These are phyloP conservation scores for Pipra filicauda DNA, from an alignment of 2,113 vertebrate species.

Conservation along the genomic window DNA sequence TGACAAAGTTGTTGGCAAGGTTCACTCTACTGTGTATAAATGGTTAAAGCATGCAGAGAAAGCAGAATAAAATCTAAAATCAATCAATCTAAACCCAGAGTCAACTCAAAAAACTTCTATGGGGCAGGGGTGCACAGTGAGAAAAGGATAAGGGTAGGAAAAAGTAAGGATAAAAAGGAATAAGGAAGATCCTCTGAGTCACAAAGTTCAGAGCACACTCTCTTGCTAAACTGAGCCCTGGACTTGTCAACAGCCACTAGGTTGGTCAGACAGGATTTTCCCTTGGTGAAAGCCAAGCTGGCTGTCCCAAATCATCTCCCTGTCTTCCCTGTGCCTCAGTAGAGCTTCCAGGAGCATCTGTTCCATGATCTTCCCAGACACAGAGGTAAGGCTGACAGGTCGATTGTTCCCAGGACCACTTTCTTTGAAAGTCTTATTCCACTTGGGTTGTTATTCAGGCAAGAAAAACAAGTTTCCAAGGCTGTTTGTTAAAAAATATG, in stretches of 20 bases:
- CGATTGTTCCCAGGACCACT: background rate
- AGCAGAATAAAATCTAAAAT: background rate
- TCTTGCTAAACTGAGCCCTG: background rate
- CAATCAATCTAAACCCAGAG: background rate
- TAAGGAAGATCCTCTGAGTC: background rate
- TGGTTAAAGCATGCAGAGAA: background rate
- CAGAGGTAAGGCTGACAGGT: background rate
- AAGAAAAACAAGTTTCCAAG: background rate
- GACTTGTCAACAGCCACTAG: background rate
- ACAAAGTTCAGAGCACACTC: background rate
- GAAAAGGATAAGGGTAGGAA: background rate
- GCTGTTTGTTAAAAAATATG: background rate
- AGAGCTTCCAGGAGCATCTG: background rate
- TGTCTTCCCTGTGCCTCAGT: background rate
- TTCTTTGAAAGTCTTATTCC: background rate
- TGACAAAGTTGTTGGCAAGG: background rate
- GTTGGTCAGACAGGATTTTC: background rate
- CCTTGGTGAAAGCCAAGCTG: background rate
- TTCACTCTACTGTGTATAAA: background rate
- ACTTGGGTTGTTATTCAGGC: background rate
- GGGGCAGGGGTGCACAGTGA: background rate
- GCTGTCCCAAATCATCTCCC: background rate
- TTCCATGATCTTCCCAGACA: background rate
- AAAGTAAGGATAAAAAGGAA: background rate
- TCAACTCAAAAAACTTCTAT: background rate